phyloP scores from a whole-genome alignment of 2,888 invertebrate genomes.

The Diloba caeruleocephala region DNA sequence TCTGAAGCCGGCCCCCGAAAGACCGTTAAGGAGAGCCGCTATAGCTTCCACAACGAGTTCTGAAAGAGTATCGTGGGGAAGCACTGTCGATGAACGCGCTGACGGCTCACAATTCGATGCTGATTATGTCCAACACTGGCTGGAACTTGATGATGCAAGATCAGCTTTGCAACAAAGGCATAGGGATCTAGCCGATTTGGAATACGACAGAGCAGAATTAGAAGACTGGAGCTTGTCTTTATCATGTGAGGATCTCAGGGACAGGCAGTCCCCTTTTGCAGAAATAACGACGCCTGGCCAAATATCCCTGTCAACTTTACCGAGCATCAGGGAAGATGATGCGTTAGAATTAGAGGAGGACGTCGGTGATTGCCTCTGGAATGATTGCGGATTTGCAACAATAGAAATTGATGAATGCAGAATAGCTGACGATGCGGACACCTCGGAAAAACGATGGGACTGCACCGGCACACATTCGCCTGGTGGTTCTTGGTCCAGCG shows the following conservation, averaged over 20 bases:
- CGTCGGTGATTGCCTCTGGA: constrained; percentile 93
- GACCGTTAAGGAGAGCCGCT: constrained; percentile 89
- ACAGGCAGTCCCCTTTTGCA: constrained; percentile 85
- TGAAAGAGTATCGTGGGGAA: constrained; percentile 89
- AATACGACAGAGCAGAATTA: constrained; percentile 93
- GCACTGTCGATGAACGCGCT: constrained; percentile 88
- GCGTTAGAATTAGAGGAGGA: constrained; percentile 93
- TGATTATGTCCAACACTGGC: constrained; percentile 93
- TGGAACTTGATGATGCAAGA: constrained; percentile 92
- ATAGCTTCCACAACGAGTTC: constrained; percentile 86
- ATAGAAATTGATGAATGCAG: constrained; percentile 92
- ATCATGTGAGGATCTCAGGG: constrained; percentile 91
- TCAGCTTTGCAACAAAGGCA: constrained; percentile 92
- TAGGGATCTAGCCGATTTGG: constrained; percentile 91
- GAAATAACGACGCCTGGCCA: constrained; percentile 90
- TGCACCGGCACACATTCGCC: constrained; percentile 89
- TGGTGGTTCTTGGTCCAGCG: constrained; percentile 90
- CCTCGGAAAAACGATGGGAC: constrained; percentile 91
- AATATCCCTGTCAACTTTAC: constrained; percentile 90
- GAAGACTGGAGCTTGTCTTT: constrained; percentile 94
- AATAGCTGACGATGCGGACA: constrained; percentile 81
- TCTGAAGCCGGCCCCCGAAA: constrained; percentile 88
- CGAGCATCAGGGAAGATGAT: constrained; percentile 93
- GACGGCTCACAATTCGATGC: constrained; percentile 91
- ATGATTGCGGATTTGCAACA: constrained; percentile 92